phyloP scores from a whole-genome alignment of 2,113 vertebrate genomes.

The Eurystomus gularis region DNA sequence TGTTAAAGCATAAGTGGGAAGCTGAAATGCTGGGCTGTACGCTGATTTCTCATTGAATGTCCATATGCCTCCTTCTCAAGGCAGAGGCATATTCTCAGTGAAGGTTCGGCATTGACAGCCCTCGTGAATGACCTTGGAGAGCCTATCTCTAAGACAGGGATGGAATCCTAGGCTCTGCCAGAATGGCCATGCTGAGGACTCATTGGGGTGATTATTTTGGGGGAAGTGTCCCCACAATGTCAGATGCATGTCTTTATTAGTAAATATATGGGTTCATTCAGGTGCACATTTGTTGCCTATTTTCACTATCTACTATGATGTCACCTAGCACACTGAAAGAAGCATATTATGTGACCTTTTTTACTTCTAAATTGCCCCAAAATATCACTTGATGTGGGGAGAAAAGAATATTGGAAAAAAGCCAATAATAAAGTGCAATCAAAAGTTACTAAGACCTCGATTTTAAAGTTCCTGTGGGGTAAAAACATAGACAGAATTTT shows the following conservation, averaged over 20 bases:
- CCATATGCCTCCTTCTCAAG: neutral
- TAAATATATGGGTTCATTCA: neutral
- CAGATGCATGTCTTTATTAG: neutral
- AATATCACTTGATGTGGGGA: neutral
- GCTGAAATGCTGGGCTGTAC: rapidly evolving
- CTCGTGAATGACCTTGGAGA: neutral
- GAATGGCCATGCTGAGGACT: neutral
- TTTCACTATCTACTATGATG: neutral
- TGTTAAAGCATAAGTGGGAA: neutral
- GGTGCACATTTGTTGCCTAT: neutral
- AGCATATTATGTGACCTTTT: neutral
- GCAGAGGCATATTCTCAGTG: neutral
- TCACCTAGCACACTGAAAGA: neutral
- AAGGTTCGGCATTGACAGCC: neutral
- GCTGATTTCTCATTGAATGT: neutral
- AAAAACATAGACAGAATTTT: neutral
- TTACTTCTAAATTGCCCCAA: neutral
- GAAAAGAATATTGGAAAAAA: neutral
- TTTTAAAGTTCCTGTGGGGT: neutral
- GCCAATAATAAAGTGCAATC: neutral
- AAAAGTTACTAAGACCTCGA: neutral
- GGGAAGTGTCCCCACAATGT: neutral
- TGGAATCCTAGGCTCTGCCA: neutral
- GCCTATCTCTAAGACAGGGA: neutral
- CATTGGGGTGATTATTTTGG: neutral